Evolutionary conservation across 1,140 invertebrate species (phyloP), one percentile per base, ranked within the genome.

Genomic region (Eupristina koningsbergeri): DNA sequence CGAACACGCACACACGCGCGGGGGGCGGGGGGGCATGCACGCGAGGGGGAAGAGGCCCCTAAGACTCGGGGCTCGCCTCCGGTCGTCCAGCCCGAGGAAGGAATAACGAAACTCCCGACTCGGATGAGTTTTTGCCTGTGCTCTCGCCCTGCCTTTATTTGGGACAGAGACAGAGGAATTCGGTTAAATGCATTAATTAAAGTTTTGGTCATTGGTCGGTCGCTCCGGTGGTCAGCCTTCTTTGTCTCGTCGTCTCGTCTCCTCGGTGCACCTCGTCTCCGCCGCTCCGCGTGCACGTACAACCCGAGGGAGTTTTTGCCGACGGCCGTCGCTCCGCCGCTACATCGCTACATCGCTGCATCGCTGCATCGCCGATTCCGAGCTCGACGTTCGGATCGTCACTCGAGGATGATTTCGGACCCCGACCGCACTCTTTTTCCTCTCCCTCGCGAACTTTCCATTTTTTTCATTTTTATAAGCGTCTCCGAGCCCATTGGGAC

Each of bases 151-250:
- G 89, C 88, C 89, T 92, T 92, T 92, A 92, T 92, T 92, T 92
- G 89, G 90, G 87, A 89, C 91, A 91, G 91, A 91, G 83, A 80
- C 83, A 76, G 19, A 80, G 90, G 92, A 92, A 92, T 92, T 92
- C 92, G 89, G 90, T 89, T 92, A 92, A 92, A 92, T 92, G 91
- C 91, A 92, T 92, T 92, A 91, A 92, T 92, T 92, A 92, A 92
- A 90, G 89, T 88, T 80, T 88, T 88, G 89, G 90, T 90, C 90
- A 89, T 91, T 86, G 89, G 87, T 88, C 29, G 88, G 86, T 88
- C 88, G 88, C 78, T 88, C 88, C 89, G 91, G 91, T 92, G 91
- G 90, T 90, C 91, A 87, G 80, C 86, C 87, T 87, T 87, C 89
- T 88, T 90, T 89, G 90, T 90, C 90, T 91, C 85, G 74, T 86